Percentiles rank a stretch among this genome's conserved stretches.
Conservation (phyloP, 2,888 invertebrate genomes). For the Notodonta ziczac region DNA sequence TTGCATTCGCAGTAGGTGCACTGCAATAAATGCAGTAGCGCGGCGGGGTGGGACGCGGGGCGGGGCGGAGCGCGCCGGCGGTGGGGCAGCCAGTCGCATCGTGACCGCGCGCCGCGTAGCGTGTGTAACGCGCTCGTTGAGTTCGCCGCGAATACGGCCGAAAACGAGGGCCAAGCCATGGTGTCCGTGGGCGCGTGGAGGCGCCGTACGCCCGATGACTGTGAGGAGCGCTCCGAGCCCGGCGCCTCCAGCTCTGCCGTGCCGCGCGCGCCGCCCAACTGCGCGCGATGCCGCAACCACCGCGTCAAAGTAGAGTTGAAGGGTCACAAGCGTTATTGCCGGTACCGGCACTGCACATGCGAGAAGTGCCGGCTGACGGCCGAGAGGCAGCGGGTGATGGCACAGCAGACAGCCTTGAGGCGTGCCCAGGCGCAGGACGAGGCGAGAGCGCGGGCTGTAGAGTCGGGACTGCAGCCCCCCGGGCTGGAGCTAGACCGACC, state of each 20-base stretch:
- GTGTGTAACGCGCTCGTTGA: conserved; percentile 71
- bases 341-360: conserved; percentile 92
- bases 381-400: conserved; percentile 95
- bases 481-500: conserved; percentile 77
- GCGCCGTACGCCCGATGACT: conserved; percentile 77
- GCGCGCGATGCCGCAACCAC: conserved; percentile 96
- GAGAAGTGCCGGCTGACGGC: conserved; percentile 94
- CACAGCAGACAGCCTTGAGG: conserved; percentile 92
- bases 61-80: conserved; percentile 55
- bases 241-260: conserved; percentile 84
- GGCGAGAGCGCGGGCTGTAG: conserved; percentile 80
- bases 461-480: conserved; percentile 69
- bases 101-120: conserved; percentile 71
- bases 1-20: conserved; percentile 52
- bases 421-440: conserved; percentile 95
- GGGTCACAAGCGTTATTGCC: conserved; percentile 97
- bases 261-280: conserved; percentile 94
- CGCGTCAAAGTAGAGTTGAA: conserved; percentile 94
- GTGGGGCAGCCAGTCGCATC: conserved; percentile 70
- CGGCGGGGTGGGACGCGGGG: conserved; percentile 56
- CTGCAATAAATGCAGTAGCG: conserved; percentile 75
- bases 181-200: conserved; percentile 80
- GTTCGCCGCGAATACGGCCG: conserved; percentile 69
- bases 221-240: conserved; percentile 78
- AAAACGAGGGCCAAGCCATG: conserved; percentile 61